Evolutionary conservation across 2,888 invertebrate species (phyloP).

Genomic region (Abrostola tripartita): DNA sequence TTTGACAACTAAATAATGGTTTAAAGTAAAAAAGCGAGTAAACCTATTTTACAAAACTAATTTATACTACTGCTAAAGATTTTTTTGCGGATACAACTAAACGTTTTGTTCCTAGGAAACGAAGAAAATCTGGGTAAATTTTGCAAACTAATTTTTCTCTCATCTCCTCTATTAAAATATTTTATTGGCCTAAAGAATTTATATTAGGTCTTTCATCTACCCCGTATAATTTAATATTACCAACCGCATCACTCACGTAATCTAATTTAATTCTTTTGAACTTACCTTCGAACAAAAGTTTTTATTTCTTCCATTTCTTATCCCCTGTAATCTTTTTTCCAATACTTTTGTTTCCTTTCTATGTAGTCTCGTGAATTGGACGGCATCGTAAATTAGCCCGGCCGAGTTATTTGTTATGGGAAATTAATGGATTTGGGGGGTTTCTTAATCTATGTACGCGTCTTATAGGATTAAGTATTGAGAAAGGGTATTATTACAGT

Average conservation of each 20-base stretch:
- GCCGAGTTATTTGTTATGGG: slow-evolving; percentile 12
- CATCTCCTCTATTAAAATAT: too few species aligned
- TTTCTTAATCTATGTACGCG: neutral
- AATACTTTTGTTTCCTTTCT: slow-evolving; percentile 28
- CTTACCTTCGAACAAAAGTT: slow-evolving; percentile 10
- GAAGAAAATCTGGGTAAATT: too few species aligned
- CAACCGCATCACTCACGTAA: slow-evolving; percentile 3
- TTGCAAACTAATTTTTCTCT: too few species aligned
- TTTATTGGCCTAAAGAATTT: neutral
- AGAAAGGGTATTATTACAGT: too few species aligned
- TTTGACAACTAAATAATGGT: too few species aligned
- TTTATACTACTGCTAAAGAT: too few species aligned
- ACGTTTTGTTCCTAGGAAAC: too few species aligned
- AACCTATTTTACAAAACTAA: too few species aligned
- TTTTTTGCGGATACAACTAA: too few species aligned
- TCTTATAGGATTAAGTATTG: too few species aligned
- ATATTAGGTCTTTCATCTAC: neutral
- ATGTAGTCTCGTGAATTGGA: slow-evolving; percentile 15
- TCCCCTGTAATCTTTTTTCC: slow-evolving; percentile 26
- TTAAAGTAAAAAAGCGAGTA: too few species aligned
- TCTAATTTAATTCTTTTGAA: slow-evolving; percentile 10
- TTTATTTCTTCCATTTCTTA: slow-evolving; percentile 17
- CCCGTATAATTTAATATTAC: slow-evolving; percentile 10
- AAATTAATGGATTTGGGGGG: slow-evolving; percentile 1
- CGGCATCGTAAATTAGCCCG: slow-evolving; percentile 22